Evolutionary conservation across 2,113 vertebrate genomes (phyloP).

Genomic region (Symphodus melops): DNA sequence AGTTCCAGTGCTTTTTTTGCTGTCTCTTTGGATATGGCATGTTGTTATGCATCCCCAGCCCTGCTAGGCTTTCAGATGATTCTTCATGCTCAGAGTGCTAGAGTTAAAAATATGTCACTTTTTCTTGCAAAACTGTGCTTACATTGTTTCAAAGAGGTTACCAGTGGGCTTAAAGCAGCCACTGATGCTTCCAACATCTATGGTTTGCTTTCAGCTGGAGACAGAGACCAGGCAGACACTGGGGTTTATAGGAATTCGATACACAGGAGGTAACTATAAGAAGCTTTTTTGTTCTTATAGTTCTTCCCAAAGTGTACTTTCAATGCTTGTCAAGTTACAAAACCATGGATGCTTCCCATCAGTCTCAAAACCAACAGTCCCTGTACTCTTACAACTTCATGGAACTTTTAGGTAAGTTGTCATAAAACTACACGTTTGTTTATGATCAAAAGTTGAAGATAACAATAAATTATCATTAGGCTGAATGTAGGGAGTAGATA

Average conservation of each 20-base stretch:
- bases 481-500: too few relatives aligned
- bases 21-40: neutral
- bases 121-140: neutral
- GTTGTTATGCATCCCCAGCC: slow-evolving; percentile 3
- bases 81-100: neutral
- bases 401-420: neutral
- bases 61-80: neutral
- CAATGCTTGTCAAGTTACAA: slow-evolving; percentile 1
- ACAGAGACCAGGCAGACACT: slow-evolving; percentile 1
- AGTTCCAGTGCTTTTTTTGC: neutral
- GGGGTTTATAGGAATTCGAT: neutral
- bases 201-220: slow-evolving; percentile 25
- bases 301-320: neutral
- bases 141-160: neutral
- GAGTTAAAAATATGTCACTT: slow-evolving; percentile 6
- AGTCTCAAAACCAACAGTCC: neutral
- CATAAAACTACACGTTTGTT: neutral
- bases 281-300: neutral
- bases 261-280: slow-evolving; percentile 10
- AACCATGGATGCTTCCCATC: neutral
- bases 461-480: too few relatives aligned
- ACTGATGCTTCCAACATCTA: slow-evolving; percentile 6
- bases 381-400: neutral
- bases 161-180: slow-evolving; percentile 16
- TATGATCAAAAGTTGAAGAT: neutral